Percentiles rank a stretch among this genome's conserved stretches.
These are phyloP conservation scores for Beris chalybata DNA, from an alignment of 2,888 invertebrate genomes.

Conservation along the genomic window DNA sequence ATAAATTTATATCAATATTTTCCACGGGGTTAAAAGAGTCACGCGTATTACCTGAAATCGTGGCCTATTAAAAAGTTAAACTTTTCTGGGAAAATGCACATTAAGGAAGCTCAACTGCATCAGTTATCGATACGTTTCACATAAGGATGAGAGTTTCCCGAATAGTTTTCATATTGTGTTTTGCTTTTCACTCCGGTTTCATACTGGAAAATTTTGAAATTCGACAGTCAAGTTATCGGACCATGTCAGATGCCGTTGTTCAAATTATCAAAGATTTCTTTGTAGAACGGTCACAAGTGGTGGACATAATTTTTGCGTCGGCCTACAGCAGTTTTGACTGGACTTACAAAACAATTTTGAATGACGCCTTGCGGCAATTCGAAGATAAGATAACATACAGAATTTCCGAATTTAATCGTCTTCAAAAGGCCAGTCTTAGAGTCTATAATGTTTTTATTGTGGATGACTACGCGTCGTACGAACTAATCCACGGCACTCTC, in stretches of 20 bases:
- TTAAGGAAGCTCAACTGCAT: no score
- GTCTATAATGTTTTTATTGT: constrained; percentile 18
- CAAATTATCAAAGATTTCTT: not conserved
- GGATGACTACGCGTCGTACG: constrained; percentile 8
- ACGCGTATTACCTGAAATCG: no score
- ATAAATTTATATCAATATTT: no score
- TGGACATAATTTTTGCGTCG: not conserved
- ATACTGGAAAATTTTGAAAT: no score
- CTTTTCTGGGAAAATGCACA: no score
- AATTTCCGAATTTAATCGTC: not conserved
- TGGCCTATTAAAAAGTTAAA: no score
- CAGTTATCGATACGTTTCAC: no score
- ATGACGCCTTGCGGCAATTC: not conserved
- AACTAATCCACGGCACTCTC: constrained; percentile 7
- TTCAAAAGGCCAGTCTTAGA: not conserved
- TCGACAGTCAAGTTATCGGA: not conserved
- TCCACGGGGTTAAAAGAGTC: no score
- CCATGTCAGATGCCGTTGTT: not conserved
- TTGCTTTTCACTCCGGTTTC: no score
- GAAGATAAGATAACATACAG: not conserved
- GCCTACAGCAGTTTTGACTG: not conserved
- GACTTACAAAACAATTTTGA: not conserved
- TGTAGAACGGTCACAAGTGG: not conserved
- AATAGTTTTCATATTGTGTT: no score
- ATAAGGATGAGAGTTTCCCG: no score